These are phyloP conservation scores for Anolis sagrei DNA, from an alignment of 2,113 vertebrate genomes.

Conservation along the genomic window DNA sequence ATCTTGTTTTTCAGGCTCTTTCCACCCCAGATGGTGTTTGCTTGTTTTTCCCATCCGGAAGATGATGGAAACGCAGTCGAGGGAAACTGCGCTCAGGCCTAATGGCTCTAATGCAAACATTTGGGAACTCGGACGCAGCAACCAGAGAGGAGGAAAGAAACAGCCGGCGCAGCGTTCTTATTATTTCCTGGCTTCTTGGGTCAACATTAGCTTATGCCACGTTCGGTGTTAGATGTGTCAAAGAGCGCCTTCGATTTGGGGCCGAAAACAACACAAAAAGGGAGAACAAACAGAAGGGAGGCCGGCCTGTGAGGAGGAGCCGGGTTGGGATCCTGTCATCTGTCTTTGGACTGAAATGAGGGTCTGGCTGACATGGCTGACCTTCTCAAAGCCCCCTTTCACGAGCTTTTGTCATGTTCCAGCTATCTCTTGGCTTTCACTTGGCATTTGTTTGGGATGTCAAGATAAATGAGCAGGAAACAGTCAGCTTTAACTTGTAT, in stretches of 20 bases:
- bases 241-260: not conserved
- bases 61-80: not conserved
- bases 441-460: too few species aligned
- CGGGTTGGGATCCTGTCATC: not conserved
- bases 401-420: too few species aligned
- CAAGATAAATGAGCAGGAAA: too few species aligned
- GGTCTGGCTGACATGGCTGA: too few species aligned
- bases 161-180: too few species aligned
- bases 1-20: not conserved
- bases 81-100: too few species aligned
- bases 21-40: not conserved
- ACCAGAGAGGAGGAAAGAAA: too few species aligned
- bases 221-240: not conserved
- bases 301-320: not conserved
- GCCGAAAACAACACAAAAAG: not conserved
- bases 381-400: too few species aligned
- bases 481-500: too few species aligned
- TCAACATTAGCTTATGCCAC: not conserved
- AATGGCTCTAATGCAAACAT: constrained; percentile 12
- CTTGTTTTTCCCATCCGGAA: rapidly evolving
- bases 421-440: too few species aligned
- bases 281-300: not conserved
- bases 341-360: too few species aligned
- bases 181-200: not conserved
- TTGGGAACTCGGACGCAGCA: not conserved